Percentiles rank a stretch among this genome's conserved stretches.
Conservation (phyloP, 2,888 invertebrate genomes). For the Athetis lepigone region DNA sequence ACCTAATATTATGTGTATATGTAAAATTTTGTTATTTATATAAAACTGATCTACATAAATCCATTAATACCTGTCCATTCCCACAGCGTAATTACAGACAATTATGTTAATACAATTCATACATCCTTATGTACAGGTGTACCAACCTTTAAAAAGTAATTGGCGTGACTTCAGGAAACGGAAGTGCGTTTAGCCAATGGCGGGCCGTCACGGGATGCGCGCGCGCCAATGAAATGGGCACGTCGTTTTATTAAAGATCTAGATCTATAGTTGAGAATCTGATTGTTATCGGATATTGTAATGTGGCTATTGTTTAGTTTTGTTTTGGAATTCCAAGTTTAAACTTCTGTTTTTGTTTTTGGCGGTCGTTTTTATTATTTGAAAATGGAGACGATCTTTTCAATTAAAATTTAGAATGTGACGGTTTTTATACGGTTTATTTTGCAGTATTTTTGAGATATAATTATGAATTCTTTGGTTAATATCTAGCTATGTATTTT, state of each 20-base stretch:
- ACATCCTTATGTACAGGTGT: conserved; percentile 79
- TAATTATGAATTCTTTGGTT: too few species aligned
- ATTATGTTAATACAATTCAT: conserved; percentile 64
- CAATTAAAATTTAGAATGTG: too few species aligned
- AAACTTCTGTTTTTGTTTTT: too few species aligned
- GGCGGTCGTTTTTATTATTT: too few species aligned
- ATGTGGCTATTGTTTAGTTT: conserved; percentile 2
- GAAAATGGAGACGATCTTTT: too few species aligned
- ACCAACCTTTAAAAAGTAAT: conserved; percentile 78
- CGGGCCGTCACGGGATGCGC: conserved; percentile 79
- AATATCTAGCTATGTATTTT: too few species aligned
- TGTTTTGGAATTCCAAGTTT: background rate
- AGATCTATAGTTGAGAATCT: background rate
- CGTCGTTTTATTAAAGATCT: conserved; percentile 53
- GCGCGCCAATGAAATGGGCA: conserved; percentile 66
- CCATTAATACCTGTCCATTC: conserved; percentile 28
- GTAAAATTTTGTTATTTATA: background rate
- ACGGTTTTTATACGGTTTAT: too few species aligned
- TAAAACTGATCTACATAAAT: conserved; percentile 12
- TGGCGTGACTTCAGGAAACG: conserved; percentile 85
- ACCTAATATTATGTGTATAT: too few species aligned
- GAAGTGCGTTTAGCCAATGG: conserved; percentile 81
- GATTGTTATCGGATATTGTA: conserved; percentile 13
- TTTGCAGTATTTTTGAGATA: too few species aligned
- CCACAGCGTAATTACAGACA: conserved; percentile 42